Evolutionary conservation across 23 tunicate species (phyloP).

Genomic region (Corella eumyota): DNA sequence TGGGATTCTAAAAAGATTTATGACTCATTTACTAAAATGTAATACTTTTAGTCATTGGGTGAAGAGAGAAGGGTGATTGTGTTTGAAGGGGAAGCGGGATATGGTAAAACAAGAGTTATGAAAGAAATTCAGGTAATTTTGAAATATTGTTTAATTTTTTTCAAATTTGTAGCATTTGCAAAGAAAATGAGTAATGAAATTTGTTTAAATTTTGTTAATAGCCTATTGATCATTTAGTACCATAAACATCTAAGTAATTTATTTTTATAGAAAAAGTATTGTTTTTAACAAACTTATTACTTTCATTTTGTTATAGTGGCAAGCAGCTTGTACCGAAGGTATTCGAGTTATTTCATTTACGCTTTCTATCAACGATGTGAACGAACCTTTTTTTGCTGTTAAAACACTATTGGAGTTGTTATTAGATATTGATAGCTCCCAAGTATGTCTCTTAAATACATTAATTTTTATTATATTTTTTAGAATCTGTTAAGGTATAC

Average conservation of each 20-base stretch:
- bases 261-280: no score
- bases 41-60: slow-evolving; percentile 7
- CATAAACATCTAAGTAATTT: no score
- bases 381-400: slow-evolving; percentile 51
- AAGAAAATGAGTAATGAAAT: no score
- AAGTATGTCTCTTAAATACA: no score
- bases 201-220: no score
- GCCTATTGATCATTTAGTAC: no score
- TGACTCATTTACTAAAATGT: not conserved
- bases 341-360: slow-evolving; percentile 47
- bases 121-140: slow-evolving; percentile 63
- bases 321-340: slow-evolving; percentile 30
- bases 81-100: slow-evolving; percentile 85
- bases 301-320: slow-evolving; percentile 46
- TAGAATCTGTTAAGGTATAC: no score
- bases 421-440: slow-evolving; percentile 16
- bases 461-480: no score
- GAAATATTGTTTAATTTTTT: not conserved
- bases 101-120: slow-evolving; percentile 69
- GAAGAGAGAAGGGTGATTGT: slow-evolving; percentile 25
- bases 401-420: slow-evolving; percentile 45
- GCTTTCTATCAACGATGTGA: slow-evolving; percentile 64
- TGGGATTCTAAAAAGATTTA: not conserved
- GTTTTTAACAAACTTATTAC: not conserved
- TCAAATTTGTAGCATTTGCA: not conserved